A percentile compares a stretch with the other conserved stretches of the same genome.
Evolutionary conservation across 2,113 vertebrate species (phyloP).

Genomic region (Odontophorus gujanensis): DNA sequence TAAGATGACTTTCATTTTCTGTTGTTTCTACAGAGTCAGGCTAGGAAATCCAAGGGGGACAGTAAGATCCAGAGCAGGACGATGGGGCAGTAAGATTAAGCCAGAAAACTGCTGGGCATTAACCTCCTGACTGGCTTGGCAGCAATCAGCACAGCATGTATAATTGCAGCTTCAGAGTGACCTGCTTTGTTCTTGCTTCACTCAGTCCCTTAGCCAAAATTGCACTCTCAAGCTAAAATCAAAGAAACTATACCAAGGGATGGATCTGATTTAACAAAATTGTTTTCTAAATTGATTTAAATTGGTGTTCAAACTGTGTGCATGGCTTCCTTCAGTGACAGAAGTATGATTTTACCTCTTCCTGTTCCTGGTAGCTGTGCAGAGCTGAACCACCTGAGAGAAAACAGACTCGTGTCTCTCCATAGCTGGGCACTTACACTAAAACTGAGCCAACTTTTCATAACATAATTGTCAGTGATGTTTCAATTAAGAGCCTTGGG

Average conservation of each 20-base stretch:
- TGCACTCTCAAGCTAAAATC: background rate
- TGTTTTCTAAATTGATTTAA: conserved; percentile 31
- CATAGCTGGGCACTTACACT: background rate
- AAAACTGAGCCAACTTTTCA: background rate
- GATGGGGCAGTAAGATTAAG: background rate
- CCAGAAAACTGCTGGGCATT: background rate
- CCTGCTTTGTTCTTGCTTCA: conserved; percentile 16
- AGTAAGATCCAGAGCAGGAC: background rate
- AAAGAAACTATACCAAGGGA: background rate
- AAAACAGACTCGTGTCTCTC: background rate
- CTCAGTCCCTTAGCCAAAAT: background rate
- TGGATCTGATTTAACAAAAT: background rate
- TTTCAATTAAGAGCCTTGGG: background rate
- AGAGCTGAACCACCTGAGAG: background rate
- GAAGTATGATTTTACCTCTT: background rate
- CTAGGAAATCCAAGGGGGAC: background rate
- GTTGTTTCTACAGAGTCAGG: background rate
- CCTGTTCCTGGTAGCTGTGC: background rate
- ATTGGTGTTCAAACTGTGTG: conserved; percentile 17
- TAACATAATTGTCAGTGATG: background rate
- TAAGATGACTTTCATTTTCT: background rate
- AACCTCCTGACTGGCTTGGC: background rate
- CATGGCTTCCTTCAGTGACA: background rate
- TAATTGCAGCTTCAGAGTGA: background rate
- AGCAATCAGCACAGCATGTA: background rate